Percentiles rank a stretch among this genome's conserved stretches.
Evolutionary conservation across 2,888 invertebrate genomes (phyloP).

Genomic region (Vesta saturnalis): DNA sequence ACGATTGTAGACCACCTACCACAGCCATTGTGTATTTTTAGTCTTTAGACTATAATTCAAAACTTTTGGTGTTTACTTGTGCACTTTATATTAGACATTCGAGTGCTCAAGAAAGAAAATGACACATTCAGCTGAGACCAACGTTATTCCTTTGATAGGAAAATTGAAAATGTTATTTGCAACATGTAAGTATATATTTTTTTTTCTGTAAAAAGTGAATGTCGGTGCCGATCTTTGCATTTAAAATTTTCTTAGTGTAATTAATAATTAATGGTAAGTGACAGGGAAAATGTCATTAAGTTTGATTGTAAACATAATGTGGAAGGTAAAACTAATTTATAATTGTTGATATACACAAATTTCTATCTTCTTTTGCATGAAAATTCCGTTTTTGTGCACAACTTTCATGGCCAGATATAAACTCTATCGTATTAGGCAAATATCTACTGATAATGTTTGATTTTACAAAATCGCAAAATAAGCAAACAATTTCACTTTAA

Average conservation of each 20-base stretch:
- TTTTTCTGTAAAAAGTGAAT: neutral
- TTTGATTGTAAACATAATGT: neutral
- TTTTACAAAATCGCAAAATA: too few species aligned
- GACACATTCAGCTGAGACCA: neutral
- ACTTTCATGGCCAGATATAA: too few species aligned
- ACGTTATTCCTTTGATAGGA: neutral
- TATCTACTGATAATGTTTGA: too few species aligned
- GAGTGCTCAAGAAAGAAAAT: neutral
- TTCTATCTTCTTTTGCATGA: too few species aligned
- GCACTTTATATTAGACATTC: neutral
- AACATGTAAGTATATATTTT: neutral
- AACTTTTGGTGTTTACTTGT: neutral
- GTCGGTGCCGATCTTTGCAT: too few species aligned
- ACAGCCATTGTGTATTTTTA: neutral
- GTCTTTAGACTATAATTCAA: neutral
- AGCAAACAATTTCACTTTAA: too few species aligned
- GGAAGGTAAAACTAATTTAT: neutral
- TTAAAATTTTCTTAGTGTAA: too few species aligned
- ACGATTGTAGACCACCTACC: constrained; percentile 1
- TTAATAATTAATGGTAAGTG: neutral
- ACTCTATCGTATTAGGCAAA: too few species aligned
- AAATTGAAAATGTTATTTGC: neutral
- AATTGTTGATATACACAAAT: neutral
- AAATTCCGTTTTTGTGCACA: too few species aligned
- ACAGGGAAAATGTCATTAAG: neutral